Evolutionary conservation across 2,797 vertebrate species (phyloP).

Genomic region (Buceros bicornis): DNA sequence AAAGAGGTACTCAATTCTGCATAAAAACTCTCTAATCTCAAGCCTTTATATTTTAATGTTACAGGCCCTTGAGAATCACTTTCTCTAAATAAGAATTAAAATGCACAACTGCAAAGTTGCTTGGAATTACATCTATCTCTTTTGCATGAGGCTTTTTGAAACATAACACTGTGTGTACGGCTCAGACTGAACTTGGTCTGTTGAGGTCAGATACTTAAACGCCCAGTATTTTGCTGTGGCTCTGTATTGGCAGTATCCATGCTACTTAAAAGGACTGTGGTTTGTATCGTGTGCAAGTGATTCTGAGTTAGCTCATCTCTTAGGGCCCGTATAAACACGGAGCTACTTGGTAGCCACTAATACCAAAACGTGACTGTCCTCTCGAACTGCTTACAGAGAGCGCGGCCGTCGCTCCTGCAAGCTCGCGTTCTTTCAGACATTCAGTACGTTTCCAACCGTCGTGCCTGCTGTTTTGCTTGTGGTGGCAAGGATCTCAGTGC

Average conservation of each 20-base stretch:
- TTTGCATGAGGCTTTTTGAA: neutral
- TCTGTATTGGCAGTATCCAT: neutral
- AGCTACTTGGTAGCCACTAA: neutral
- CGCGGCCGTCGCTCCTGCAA: accelerated
- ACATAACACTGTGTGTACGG: neutral
- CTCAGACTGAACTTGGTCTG: neutral
- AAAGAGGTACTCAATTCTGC: neutral
- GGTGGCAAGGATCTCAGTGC: neutral
- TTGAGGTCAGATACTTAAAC: neutral
- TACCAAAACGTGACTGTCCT: neutral
- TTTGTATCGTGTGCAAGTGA: neutral
- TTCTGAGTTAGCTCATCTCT: neutral
- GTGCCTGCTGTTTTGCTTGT: neutral
- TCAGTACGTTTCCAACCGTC: neutral
- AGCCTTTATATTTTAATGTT: constrained; percentile 7
- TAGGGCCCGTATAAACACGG: neutral
- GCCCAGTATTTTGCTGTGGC: accelerated
- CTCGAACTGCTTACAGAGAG: neutral
- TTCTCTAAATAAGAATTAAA: constrained; percentile 28
- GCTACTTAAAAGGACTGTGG: neutral
- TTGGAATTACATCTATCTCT: neutral
- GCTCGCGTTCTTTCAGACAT: neutral
- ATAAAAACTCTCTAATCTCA: constrained; percentile 2
- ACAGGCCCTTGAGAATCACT: neutral
- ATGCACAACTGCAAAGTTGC: neutral